phyloP scores from a whole-genome alignment of 2,797 vertebrate species.

The Spinus pinus region DNA sequence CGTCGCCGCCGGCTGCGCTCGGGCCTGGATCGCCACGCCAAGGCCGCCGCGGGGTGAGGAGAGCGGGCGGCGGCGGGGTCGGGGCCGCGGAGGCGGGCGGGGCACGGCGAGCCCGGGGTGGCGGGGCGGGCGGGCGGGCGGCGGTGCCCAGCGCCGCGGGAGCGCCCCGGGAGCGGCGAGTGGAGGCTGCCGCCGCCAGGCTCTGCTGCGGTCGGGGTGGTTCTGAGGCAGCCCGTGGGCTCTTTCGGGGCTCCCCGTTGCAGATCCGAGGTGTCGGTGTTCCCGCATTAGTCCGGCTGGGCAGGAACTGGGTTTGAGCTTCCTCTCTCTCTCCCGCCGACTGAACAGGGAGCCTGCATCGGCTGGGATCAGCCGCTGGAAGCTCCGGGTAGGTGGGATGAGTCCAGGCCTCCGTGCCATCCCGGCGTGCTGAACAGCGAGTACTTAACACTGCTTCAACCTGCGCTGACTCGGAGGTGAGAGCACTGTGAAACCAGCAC shows the following conservation, averaged over 20 bases:
- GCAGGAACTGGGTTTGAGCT: background rate
- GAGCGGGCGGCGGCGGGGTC: background rate
- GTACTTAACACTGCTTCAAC: background rate
- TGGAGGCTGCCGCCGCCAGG: background rate
- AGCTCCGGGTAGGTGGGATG: background rate
- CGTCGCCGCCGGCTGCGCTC: background rate
- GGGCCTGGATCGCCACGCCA: background rate
- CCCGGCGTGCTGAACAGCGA: background rate
- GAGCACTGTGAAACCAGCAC: background rate
- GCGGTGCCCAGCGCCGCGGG: background rate
- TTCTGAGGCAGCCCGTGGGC: background rate
- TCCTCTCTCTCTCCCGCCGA: background rate
- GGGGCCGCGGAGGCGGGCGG: background rate
- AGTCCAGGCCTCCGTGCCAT: background rate
- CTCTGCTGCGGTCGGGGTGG: background rate
- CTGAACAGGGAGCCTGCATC: background rate
- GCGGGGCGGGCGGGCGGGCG: background rate
- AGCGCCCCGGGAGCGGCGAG: background rate
- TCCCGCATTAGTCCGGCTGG: background rate
- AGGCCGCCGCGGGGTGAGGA: background rate
- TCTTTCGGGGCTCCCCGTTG: background rate
- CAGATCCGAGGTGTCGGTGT: too few relatives aligned
- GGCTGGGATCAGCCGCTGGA: background rate
- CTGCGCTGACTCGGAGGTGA: background rate
- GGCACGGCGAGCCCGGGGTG: background rate